These are phyloP conservation scores for Apostichopus parvimensis DNA, from an alignment of 35 echinoderm and acorn worm genomes.

Conservation along the genomic window DNA sequence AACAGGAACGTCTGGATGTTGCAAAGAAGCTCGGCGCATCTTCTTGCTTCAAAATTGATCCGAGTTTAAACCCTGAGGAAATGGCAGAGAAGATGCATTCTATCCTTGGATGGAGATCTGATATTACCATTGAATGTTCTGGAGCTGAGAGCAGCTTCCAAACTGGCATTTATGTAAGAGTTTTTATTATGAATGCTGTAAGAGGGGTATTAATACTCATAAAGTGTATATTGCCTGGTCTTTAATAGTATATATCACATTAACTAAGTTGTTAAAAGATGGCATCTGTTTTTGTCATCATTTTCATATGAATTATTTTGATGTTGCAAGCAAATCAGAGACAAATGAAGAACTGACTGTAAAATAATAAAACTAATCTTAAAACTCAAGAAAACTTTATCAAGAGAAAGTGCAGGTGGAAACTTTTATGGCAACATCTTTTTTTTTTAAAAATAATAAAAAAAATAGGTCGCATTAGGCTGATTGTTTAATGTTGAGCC, in stretches of 20 bases:
- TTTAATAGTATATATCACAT: too few relatives aligned
- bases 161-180: conserved; percentile 71
- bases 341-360: background rate
- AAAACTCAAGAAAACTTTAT: background rate
- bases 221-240: too few relatives aligned
- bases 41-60: conserved; percentile 67
- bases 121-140: conserved; percentile 91
- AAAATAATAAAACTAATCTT: background rate
- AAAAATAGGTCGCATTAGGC: too few relatives aligned
- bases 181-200: too few relatives aligned
- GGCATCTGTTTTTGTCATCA: too few relatives aligned
- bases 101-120: conserved; percentile 69
- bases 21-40: conserved; percentile 87
- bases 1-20: conserved; percentile 69
- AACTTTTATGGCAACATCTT: too few relatives aligned
- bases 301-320: too few relatives aligned
- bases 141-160: conserved; percentile 85
- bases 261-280: too few relatives aligned
- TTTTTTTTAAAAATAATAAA: too few relatives aligned
- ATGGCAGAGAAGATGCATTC: conserved; percentile 73
- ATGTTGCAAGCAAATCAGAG: background rate
- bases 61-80: conserved; percentile 60
- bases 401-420: too few relatives aligned
- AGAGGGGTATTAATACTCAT: too few relatives aligned
- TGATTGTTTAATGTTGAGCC: too few relatives aligned